These are phyloP conservation scores for Carduelis carduelis DNA, from an alignment of 2,797 vertebrate genomes.

Conservation along the genomic window DNA sequence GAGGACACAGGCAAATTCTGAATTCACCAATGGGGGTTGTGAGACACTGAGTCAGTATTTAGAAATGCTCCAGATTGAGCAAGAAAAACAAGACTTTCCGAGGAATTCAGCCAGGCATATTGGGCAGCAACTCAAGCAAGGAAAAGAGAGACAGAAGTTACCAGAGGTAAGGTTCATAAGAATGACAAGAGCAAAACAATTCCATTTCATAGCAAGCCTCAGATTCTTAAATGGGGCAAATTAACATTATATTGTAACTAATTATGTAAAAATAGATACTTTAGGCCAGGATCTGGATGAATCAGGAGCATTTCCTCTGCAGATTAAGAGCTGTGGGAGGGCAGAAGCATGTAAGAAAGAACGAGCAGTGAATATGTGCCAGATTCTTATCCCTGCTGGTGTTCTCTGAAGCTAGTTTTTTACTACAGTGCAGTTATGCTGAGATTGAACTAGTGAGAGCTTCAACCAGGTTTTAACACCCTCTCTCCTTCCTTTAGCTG, in stretches of 20 bases:
- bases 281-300: background rate
- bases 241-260: background rate
- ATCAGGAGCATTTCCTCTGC: background rate
- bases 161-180: conserved; percentile 72
- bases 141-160: conserved; percentile 65
- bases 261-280: background rate
- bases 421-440: background rate
- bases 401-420: background rate
- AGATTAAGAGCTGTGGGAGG: background rate
- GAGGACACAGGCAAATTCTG: conserved; percentile 57
- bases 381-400: background rate
- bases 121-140: conserved; percentile 65
- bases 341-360: background rate
- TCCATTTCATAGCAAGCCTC: background rate
- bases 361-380: background rate
- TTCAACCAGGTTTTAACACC: background rate
- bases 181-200: background rate
- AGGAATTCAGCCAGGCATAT: conserved; percentile 54
- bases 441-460: background rate
- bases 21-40: conserved; percentile 52
- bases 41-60: conserved; percentile 75
- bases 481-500: background rate
- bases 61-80: conserved; percentile 80
- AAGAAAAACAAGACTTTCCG: conserved; percentile 74
- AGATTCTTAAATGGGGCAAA: background rate